phyloP scores from a whole-genome alignment of 2,113 vertebrate species.

The Paramisgurnus dabryanus region DNA sequence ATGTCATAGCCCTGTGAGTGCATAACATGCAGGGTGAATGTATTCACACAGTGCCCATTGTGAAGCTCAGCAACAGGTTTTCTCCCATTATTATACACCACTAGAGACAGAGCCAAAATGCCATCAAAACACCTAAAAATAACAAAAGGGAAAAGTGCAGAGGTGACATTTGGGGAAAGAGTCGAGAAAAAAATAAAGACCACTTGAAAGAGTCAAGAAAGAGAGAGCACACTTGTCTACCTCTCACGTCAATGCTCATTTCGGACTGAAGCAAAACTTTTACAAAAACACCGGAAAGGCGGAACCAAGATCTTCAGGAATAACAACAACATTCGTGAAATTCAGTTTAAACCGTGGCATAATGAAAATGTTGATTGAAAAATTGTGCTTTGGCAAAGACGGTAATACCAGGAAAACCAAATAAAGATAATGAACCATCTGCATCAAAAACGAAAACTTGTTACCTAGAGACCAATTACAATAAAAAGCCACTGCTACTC shows the following conservation, averaged over 20 bases:
- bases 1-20: too few species aligned
- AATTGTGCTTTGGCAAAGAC: background rate
- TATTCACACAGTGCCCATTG: background rate
- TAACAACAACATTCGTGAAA: background rate
- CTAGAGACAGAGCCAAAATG: too few species aligned
- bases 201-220: background rate
- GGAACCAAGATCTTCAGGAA: background rate
- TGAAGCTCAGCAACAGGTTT: constrained; percentile 1
- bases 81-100: background rate
- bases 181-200: too few species aligned
- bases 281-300: too few species aligned
- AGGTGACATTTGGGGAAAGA: too few species aligned
- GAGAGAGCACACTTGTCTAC: background rate
- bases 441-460: constrained; percentile 27
- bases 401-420: background rate
- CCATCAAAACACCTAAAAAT: background rate
- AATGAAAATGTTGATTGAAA: constrained; percentile 26
- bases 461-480: constrained; percentile 40
- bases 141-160: background rate
- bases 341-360: background rate
- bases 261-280: too few species aligned
- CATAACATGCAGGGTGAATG: background rate
- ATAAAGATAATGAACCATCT: constrained; percentile 25
- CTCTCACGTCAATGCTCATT: background rate
- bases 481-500: constrained; percentile 6